Conservation (phyloP, 2,888 invertebrate genomes). For the Steromphala cineraria region DNA sequence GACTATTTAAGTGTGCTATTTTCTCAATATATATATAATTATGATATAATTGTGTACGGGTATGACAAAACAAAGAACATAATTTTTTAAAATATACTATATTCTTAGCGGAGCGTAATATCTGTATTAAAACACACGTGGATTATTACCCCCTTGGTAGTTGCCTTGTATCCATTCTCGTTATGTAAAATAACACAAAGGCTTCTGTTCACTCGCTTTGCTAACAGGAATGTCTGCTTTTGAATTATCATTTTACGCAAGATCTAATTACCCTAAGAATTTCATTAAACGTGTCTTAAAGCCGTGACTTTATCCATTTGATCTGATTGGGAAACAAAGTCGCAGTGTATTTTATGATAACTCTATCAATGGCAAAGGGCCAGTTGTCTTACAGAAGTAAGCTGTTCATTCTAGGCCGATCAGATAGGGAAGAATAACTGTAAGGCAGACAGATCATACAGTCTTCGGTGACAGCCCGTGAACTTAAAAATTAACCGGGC, state of each 20-base stretch:
- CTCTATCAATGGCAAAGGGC: background rate
- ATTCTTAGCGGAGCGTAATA: too few relatives aligned
- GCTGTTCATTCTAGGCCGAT: background rate
- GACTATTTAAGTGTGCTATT: too few relatives aligned
- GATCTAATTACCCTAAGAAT: slow-evolving; percentile 12
- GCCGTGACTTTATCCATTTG: background rate
- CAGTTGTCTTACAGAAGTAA: background rate
- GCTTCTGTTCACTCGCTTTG: background rate
- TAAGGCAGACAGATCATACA: background rate
- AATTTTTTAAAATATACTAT: too few relatives aligned
- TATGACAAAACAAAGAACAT: too few relatives aligned
- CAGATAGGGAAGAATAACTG: background rate
- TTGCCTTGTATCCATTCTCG: too few relatives aligned
- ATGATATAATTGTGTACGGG: too few relatives aligned
- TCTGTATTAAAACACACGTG: too few relatives aligned
- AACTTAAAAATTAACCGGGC: too few relatives aligned
- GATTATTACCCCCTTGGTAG: too few relatives aligned
- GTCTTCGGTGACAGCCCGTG: too few relatives aligned
- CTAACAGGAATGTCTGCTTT: background rate
- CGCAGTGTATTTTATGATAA: background rate
- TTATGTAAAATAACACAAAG: too few relatives aligned
- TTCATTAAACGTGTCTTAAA: slow-evolving; percentile 1
- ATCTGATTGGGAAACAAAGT: background rate
- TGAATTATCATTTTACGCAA: slow-evolving; percentile 16
- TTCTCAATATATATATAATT: too few relatives aligned